phyloP scores from a whole-genome alignment of 2,797 vertebrate genomes.

The Ctenopoma kingsleyae region DNA sequence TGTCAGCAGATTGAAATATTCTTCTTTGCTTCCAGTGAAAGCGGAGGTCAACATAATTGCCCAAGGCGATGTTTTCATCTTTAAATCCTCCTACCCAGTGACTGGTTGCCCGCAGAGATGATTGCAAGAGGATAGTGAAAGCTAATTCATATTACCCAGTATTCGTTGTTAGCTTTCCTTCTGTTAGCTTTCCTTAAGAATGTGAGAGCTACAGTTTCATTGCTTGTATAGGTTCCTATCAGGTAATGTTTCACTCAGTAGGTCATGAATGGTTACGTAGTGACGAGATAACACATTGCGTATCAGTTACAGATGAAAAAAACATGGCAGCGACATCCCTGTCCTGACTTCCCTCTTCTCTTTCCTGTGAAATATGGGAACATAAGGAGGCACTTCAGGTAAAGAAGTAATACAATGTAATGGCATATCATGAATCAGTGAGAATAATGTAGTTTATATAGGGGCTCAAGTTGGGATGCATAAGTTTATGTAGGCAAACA shows the following conservation, averaged over 20 bases:
- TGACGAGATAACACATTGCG: constrained; percentile 21
- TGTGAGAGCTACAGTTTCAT: not conserved
- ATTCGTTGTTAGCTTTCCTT: not conserved
- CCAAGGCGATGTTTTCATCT: constrained; percentile 50
- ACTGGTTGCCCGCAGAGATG: constrained; percentile 60
- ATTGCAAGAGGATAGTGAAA: constrained; percentile 10
- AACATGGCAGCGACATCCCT: constrained; percentile 10
- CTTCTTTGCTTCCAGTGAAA: constrained; percentile 54
- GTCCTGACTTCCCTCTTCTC: not conserved
- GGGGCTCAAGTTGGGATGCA: not conserved
- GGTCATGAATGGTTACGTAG: constrained; percentile 25
- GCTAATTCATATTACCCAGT: constrained; percentile 14
- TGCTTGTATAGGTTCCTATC: constrained; percentile 18
- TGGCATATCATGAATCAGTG: not conserved
- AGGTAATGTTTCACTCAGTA: not conserved
- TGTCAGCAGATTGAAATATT: constrained; percentile 52
- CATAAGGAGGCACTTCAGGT: not conserved
- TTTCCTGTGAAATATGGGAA: not conserved
- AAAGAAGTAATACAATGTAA: not conserved
- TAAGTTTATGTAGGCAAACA: not conserved
- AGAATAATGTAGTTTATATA: not conserved
- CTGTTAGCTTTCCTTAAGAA: constrained; percentile 1
- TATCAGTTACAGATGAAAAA: constrained; percentile 48
- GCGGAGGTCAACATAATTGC: constrained; percentile 47
- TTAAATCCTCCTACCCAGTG: constrained; percentile 59